Conservation (phyloP, 2,113 vertebrate genomes). For the Otocyon megalotis region DNA sequence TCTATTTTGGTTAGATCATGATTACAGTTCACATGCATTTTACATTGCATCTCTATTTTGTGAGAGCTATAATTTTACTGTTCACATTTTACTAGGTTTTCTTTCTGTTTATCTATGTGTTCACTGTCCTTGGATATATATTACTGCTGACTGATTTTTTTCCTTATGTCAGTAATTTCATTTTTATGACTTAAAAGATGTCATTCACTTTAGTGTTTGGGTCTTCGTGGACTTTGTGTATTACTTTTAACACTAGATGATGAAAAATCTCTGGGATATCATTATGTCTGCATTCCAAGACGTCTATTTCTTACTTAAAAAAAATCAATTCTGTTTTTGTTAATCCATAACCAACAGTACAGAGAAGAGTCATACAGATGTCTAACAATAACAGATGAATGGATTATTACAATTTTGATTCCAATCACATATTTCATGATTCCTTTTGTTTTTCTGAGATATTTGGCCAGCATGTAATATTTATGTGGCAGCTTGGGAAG, state of each 20-base stretch:
- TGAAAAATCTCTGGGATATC: not conserved
- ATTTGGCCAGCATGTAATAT: not conserved
- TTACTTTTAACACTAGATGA: not conserved
- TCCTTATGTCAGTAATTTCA: not conserved
- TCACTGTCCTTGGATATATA: not conserved
- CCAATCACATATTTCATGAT: not conserved
- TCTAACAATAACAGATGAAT: not conserved
- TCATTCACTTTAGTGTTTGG: not conserved
- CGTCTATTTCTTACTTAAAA: not conserved
- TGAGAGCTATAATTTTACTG: not conserved
- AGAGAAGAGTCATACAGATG: not conserved
- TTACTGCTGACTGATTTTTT: not conserved
- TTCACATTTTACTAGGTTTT: not conserved
- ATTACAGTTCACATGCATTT: slow-evolving; percentile 43
- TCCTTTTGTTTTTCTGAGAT: not conserved
- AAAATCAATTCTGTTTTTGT: not conserved
- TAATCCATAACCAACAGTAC: not conserved
- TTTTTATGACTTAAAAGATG: slow-evolving; percentile 9
- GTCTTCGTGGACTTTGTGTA: not conserved
- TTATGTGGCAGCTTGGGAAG: not conserved
- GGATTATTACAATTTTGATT: not conserved
- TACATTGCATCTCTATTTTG: not conserved
- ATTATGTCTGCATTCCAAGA: not conserved
- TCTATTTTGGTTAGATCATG: slow-evolving; percentile 18
- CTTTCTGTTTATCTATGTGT: not conserved